Base-by-base conservation (phyloP, 2,888 invertebrate genomes). In the Nomada goodeniana region DNA sequence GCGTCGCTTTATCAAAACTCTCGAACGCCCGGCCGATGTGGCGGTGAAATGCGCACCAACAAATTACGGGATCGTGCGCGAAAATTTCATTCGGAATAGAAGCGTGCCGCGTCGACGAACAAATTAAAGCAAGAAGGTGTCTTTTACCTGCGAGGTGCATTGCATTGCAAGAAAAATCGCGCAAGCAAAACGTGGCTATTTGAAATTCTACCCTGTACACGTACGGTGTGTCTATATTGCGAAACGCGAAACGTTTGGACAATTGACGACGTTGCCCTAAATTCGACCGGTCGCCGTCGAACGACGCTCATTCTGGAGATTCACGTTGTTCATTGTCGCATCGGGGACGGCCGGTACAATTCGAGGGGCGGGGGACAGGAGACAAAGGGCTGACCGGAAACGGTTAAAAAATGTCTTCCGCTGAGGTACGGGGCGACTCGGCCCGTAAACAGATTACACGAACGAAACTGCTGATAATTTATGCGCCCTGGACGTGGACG, bases 371-470 rank as follows among this genome's bases (percentile, higher is more conserved):
- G 64, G 36, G 64, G 71, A 76, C 65, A 64, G 44, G 60, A 73
- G 80, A 87, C 75, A 76, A 85, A 87, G 67, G 67, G 61, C 36
- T 18, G 60, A 68, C 18, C 26, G 74, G 76, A 78, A 82, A 80
- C 80, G 68, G 13, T 82, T 87, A 82, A 87, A 88, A 86, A 88
- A 88, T 84, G 76, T 36, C 13, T 11, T 71, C 84, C 78, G 82
- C 84, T 86, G 87, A 72, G 52, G 59, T n/a, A 36, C 59, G 65
- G 74, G 69, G 68, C 72, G 61, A 73, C 75, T 59, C 72, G 44
- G 50, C 75, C 64, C 47, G 79, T 84, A 88, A 88, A 87, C 82
- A 86, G 76, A 86, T 87, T 84, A 81, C 81, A 79, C 80, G 74
- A 71, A 84, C 73, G 65, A 42, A 75, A 68, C 61, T 44, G 65